phyloP scores from a whole-genome alignment of 2,888 invertebrate genomes.

The Lasioglossum figueresi region DNA sequence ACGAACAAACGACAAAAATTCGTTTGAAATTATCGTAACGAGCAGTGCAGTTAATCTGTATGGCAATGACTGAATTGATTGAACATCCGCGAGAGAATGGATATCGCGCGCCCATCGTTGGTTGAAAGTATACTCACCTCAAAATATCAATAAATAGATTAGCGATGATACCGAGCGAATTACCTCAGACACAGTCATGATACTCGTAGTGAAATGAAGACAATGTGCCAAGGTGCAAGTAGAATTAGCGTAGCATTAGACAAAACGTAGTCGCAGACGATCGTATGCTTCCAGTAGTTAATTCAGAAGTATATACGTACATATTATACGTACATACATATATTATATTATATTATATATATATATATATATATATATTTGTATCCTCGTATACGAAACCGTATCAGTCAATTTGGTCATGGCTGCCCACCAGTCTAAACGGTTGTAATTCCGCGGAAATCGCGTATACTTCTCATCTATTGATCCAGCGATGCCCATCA shows the following conservation, averaged over 20 bases:
- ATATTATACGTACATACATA: background rate
- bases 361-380: conserved; percentile 23
- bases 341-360: background rate
- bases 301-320: conserved; percentile 11
- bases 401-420: conserved; percentile 61
- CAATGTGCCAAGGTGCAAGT: conserved; percentile 60
- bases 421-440: conserved; percentile 15
- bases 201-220: conserved; percentile 30
- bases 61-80: conserved; percentile 14
- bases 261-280: conserved; percentile 39
- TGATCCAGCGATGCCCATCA: conserved; percentile 63
- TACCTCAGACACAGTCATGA: conserved; percentile 30
- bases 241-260: conserved; percentile 39
- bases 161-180: background rate
- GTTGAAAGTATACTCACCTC: conserved; percentile 24
- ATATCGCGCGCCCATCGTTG: background rate
- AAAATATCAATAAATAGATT: conserved; percentile 17
- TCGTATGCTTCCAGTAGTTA: conserved; percentile 52
- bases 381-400: conserved; percentile 33
- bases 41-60: background rate
- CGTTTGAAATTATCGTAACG: background rate
- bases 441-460: conserved; percentile 4
- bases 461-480: conserved; percentile 38
- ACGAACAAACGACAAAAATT: too few relatives aligned
- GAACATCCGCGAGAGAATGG: background rate